phyloP scores from a whole-genome alignment of 1,140 invertebrate species.

The Drosophila varians region DNA sequence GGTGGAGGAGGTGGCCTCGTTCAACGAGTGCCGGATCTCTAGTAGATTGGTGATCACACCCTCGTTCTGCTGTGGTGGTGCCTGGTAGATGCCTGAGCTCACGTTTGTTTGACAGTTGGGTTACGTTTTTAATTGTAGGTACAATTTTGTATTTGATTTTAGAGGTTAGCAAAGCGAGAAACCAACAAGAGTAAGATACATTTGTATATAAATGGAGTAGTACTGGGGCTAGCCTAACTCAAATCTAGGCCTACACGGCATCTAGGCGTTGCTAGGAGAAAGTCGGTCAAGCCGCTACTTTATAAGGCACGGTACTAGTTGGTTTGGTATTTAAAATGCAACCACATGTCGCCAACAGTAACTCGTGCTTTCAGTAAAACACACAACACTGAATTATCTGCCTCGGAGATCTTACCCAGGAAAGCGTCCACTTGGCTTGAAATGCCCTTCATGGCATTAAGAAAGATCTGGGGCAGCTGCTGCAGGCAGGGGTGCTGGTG shows the following conservation, averaged over 20 bases:
- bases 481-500: conserved; percentile 96
- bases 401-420: conserved; percentile 88
- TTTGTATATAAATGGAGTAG: conserved; percentile 14
- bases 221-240: conserved; percentile 43
- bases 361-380: background rate
- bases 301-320: background rate
- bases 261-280: background rate
- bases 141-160: conserved; percentile 6
- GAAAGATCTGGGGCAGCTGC: conserved; percentile 94
- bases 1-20: conserved; percentile 74
- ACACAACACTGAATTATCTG: background rate
- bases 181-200: conserved; percentile 36
- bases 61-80: conserved; percentile 59
- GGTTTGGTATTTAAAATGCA: no score
- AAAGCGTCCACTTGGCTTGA: conserved; percentile 97
- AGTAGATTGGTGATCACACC: conserved; percentile 73
- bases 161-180: conserved; percentile 44
- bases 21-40: conserved; percentile 75
- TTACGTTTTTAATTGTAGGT: conserved; percentile 18
- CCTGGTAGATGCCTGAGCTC: conserved; percentile 69
- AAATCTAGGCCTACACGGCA: background rate
- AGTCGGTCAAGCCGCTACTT: background rate
- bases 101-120: background rate
- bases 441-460: conserved; percentile 96
- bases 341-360: conserved; percentile 3